Evolutionary conservation across 2,888 invertebrate species (phyloP), one percentile per base, ranked within the genome.

Genomic region (Dione vanillae): DNA sequence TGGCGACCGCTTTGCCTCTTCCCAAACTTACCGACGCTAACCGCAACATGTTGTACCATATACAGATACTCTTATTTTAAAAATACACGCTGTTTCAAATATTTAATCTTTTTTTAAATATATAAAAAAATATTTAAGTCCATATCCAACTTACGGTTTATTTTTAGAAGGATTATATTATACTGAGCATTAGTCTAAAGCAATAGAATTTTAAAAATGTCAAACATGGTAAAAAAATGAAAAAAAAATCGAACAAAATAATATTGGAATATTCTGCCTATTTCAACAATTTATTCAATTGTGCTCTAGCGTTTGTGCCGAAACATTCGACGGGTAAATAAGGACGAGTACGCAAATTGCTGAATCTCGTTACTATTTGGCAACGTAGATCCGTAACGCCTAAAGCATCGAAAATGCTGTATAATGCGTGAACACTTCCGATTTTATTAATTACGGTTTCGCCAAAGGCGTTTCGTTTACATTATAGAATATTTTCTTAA

Each of bases 331-430:
- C 73, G 65, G 49, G 73, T 70, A 76, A 77, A 73, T 74, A 74
- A 40, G 37, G 64, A 61, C 79, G 77, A 77, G 78, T 82, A 86
- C 83, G 84, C 83, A 87, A 88, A 90, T 88, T 88, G 84, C 83
- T 79, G 85, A 86, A 86, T 89, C 83, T 85, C 82, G 83, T 87
- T 89, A 86, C 87, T 82, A 88, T 89, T 87, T 85, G 86, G 82
- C 85, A 83, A 80, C 84, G 82, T 79, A 80, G 80, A 80, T 77
- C 81, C 85, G 87, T 86, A 87, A 83, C 80, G 67, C 67, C 80
- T 77, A 73, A 76, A 78, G 74, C 79, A 80, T 82, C 83, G 82
- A 83, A 83, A 86, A 88, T 88, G 87, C 82, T 84, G 85, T 85
- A 76, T 76, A 75, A 82, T 81, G 82, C 78, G 54, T 81, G 77